Percentiles rank a stretch among this genome's conserved stretches.
phyloP scores from a whole-genome alignment of 2,888 invertebrate species.

The Didymodactylos carnosus region DNA sequence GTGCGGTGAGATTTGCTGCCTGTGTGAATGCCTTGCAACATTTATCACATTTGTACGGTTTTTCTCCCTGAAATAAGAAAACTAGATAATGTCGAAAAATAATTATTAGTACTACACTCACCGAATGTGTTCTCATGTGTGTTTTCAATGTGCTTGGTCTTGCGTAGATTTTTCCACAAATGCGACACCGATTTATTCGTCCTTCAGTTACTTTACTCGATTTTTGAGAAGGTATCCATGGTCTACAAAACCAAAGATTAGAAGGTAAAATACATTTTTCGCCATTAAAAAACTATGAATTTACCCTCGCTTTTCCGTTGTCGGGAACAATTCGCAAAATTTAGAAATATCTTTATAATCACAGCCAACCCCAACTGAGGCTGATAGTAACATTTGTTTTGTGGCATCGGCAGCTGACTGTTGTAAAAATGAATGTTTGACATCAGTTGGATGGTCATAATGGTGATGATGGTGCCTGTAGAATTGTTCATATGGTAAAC shows the following conservation, averaged over 20 bases:
- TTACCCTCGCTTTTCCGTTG: neutral
- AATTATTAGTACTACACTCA: constrained; percentile 48
- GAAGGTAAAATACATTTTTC: too few species aligned
- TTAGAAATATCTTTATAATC: neutral
- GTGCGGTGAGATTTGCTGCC: constrained; percentile 91
- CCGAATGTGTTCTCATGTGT: constrained; percentile 81
- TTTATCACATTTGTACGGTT: constrained; percentile 22
- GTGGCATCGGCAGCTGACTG: neutral
- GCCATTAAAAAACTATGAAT: neutral
- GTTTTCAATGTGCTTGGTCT: constrained; percentile 88
- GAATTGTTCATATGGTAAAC: neutral
- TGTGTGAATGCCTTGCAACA: constrained; percentile 92
- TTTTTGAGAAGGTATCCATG: neutral
- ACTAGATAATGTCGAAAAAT: neutral
- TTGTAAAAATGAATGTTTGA: neutral
- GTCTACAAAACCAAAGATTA: neutral
- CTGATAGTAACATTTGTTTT: neutral
- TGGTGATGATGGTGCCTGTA: neutral
- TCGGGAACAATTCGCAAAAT: neutral
- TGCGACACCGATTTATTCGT: constrained; percentile 44
- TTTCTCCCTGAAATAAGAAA: neutral
- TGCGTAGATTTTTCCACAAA: constrained; percentile 89
- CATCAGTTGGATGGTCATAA: neutral
- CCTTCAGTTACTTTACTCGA: neutral
- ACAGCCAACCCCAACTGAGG: neutral